A percentile compares a stretch with the other conserved stretches of the same genome.
Evolutionary conservation across 2,113 vertebrate species (phyloP).

Genomic region (Tapirus terrestris): DNA sequence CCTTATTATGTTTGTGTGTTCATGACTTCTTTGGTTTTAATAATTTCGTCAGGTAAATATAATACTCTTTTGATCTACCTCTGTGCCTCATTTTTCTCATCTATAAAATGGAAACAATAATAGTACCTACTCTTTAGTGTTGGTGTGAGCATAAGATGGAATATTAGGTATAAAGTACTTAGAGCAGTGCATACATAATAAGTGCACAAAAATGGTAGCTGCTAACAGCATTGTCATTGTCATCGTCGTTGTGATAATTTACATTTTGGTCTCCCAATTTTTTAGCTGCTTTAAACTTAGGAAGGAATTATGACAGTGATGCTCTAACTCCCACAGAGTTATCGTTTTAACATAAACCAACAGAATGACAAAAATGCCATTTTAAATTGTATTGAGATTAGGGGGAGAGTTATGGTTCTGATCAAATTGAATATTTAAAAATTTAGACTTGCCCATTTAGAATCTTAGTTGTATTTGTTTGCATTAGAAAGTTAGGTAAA

Average conservation of each 20-base stretch:
- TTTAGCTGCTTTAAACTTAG: background rate
- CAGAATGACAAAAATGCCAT: background rate
- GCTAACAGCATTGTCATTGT: background rate
- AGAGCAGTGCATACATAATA: rapidly evolving
- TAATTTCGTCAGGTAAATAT: background rate
- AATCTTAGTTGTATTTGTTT: background rate
- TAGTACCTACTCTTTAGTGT: background rate
- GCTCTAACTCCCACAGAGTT: background rate
- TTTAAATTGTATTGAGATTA: background rate
- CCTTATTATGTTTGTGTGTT: background rate
- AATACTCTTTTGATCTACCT: constrained; percentile 37
- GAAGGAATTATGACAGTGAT: background rate
- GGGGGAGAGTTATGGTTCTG: background rate
- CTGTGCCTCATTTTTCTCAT: constrained; percentile 14
- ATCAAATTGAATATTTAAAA: background rate
- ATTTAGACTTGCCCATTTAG: background rate
- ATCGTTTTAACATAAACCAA: background rate
- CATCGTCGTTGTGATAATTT: background rate
- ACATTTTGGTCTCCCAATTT: background rate
- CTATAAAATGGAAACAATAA: background rate
- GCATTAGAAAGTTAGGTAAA: background rate
- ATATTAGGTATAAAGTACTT: rapidly evolving
- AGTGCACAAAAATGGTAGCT: background rate
- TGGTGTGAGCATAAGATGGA: background rate
- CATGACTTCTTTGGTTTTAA: background rate